A percentile compares a stretch with the other conserved stretches of the same genome.
These are phyloP conservation scores for Tetramorium alpestre DNA, from an alignment of 1,140 invertebrate species.

Conservation along the genomic window DNA sequence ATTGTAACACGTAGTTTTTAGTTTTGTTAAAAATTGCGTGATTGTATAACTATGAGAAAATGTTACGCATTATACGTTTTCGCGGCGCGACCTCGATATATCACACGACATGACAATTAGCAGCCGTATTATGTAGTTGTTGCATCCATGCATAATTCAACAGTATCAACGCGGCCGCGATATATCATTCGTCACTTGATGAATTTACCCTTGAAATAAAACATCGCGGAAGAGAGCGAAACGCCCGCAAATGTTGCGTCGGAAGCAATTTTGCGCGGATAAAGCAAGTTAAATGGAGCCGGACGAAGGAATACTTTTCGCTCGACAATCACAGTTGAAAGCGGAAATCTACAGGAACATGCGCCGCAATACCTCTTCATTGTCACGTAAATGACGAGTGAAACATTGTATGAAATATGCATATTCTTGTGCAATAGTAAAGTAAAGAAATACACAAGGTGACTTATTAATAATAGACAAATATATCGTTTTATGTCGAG, in stretches of 20 bases:
- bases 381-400: neutral
- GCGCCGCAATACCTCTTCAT: neutral
- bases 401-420: neutral
- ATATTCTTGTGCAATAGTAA: neutral
- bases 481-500: neutral
- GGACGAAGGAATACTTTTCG: constrained; percentile 5
- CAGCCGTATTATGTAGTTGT: constrained; percentile 52
- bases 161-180: constrained; percentile 37
- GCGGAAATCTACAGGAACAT: neutral
- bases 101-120: constrained; percentile 51
- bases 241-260: neutral
- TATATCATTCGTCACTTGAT: constrained; percentile 58
- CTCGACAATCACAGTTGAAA: neutral
- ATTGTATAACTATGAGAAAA: constrained; percentile 30
- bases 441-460: neutral
- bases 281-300: constrained; percentile 14
- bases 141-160: constrained; percentile 54
- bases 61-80: constrained; percentile 27
- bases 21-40: neutral
- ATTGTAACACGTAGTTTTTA: neutral
- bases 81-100: constrained; percentile 27
- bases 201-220: constrained; percentile 48
- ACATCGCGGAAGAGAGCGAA: neutral
- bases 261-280: constrained; percentile 7
- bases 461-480: neutral